Evolutionary conservation across 2,113 vertebrate species (phyloP).

Genomic region (human (Homo sapiens)): DNA sequence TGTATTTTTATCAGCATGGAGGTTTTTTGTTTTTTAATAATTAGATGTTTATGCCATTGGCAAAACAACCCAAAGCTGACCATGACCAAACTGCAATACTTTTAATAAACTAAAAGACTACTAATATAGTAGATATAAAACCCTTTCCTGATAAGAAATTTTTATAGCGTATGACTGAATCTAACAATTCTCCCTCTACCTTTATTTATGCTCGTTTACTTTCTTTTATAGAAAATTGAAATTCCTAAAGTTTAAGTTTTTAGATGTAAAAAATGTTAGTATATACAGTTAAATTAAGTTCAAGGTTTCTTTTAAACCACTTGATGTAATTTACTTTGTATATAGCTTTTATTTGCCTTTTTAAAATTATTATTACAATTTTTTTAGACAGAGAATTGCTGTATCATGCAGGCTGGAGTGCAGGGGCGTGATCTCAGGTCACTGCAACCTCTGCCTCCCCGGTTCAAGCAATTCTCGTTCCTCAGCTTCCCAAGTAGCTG

Average conservation of each 20-base stretch:
- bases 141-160: slow-evolving; percentile 38
- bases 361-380: background rate
- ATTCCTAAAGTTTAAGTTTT: slow-evolving; percentile 45
- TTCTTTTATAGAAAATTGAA: slow-evolving; percentile 28
- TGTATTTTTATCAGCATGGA: slow-evolving; percentile 30
- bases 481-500: background rate
- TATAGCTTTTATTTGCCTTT: slow-evolving; percentile 20
- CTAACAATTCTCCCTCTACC: background rate
- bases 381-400: background rate
- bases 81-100: background rate
- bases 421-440: background rate
- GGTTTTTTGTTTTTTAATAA: background rate
- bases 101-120: slow-evolving; percentile 4
- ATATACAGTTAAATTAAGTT: background rate
- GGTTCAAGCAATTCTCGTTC: background rate
- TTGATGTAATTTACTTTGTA: slow-evolving; percentile 28
- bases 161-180: slow-evolving; percentile 26
- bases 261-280: slow-evolving; percentile 26
- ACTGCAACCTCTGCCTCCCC: background rate
- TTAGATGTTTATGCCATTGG: slow-evolving; percentile 16
- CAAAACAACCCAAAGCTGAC: slow-evolving; percentile 19
- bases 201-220: background rate
- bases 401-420: background rate
- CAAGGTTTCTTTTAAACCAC: background rate
- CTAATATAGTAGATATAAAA: background rate